Evolutionary conservation across 2,888 invertebrate species (phyloP), one percentile per base, ranked within the genome.

Genomic region (Sesia bembeciformis): DNA sequence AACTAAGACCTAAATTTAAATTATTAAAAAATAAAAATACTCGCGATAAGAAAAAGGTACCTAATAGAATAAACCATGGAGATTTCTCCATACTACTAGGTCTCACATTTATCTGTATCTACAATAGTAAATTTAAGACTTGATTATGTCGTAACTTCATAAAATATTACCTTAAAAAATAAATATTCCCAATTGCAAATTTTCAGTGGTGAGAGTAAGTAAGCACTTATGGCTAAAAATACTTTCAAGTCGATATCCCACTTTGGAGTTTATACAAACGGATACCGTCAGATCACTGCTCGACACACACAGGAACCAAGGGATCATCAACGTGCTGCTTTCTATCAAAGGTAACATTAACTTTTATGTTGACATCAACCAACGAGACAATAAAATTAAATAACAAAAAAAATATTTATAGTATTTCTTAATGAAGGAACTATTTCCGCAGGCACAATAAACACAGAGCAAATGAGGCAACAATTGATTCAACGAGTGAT

Each of bases 221-320:
- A 91, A 90, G 62, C 88, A 90, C 60, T 62, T 91, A 53, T 91
- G 91, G 84, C 82, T 92, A 62, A 90, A 89, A 63, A 64, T 92
- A 41, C 73, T 93, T 38, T 90, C 91, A 8, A 90, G 90, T 61
- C 83, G 90, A 59, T 92, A 91, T 65, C 92, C 92, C 1, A 78
- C 84, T n/a, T 67, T 93, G 55, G 91, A 92, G 60, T 92, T 93
- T 65, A 91, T 93, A 49, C 84, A 81, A 58, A 90, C 90, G 0
- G 91, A 91, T 64, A 92, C 93, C 43, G 87, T 94, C 41, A 90
- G 94, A 4, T 92, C 93, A 0, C 78, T 94, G 3, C 90, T 94
- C 53, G 94, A 95, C 67, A 94, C 94, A 0, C 92, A 91, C 54
- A 84, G 94, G 57, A 94, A 94, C 72, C 94, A 94, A 63, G 94